Conservation (phyloP, 2,888 invertebrate species). For the Epinotia ramella region DNA sequence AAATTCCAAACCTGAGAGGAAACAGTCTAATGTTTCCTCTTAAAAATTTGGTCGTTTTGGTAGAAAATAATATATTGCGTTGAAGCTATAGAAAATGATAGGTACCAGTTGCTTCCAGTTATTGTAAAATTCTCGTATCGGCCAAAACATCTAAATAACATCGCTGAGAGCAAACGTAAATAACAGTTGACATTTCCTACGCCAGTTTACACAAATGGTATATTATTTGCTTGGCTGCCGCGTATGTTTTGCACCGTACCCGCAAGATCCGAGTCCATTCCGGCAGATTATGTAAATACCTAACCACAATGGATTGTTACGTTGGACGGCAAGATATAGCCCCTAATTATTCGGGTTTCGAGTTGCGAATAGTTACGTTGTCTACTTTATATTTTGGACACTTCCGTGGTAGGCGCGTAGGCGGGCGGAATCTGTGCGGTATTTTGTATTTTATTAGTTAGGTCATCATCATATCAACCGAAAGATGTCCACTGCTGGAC, state of each 20-base stretch:
- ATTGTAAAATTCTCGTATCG: not conserved
- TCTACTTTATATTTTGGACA: not conserved
- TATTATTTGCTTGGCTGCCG: slow-evolving; percentile 11
- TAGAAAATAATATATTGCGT: too few species aligned
- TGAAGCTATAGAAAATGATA: too few species aligned
- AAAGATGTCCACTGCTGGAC: too few species aligned
- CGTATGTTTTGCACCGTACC: slow-evolving; percentile 32
- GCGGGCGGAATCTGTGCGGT: too few species aligned
- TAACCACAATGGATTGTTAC: slow-evolving; percentile 48
- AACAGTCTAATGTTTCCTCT: too few species aligned
- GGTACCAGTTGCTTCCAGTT: too few species aligned
- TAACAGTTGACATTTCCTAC: not conserved
- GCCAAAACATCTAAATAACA: not conserved
- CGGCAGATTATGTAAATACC: slow-evolving; percentile 58
- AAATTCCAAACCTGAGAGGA: too few species aligned
- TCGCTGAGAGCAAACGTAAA: not conserved
- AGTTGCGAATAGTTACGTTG: not conserved
- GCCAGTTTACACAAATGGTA: not conserved
- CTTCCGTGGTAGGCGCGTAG: too few species aligned
- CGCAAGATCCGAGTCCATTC: slow-evolving; percentile 45
- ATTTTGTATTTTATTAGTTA: too few species aligned
- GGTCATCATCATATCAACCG: too few species aligned
- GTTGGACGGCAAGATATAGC: slow-evolving; percentile 32
- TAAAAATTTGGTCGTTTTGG: too few species aligned
- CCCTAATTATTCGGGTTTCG: slow-evolving; percentile 28